phyloP scores from a whole-genome alignment of 2,888 invertebrate genomes.

The Andrena flavipes region DNA sequence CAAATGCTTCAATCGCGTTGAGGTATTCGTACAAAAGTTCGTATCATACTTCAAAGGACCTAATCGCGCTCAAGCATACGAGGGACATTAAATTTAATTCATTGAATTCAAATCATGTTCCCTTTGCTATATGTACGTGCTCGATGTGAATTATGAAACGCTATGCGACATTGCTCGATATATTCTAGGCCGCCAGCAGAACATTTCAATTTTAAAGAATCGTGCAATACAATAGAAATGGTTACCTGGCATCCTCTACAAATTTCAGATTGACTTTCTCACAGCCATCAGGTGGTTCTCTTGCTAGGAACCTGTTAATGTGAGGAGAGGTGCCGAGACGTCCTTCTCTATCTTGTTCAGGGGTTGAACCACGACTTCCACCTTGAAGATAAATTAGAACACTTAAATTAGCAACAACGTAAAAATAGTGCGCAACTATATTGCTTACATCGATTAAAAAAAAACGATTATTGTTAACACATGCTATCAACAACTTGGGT shows the following conservation, averaged over 20 bases:
- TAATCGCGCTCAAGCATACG: background rate
- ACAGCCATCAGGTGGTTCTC: conserved; percentile 96
- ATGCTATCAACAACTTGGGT: conserved; percentile 55
- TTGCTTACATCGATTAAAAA: conserved; percentile 26
- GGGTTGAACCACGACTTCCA: conserved; percentile 91
- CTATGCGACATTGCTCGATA: background rate
- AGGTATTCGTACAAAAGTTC: conserved; percentile 2
- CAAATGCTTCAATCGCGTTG: conserved; percentile 39
- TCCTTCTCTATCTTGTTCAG: conserved; percentile 90
- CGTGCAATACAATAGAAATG: conserved; percentile 16
- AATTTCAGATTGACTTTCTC: conserved; percentile 92
- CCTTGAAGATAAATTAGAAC: conserved; percentile 85
- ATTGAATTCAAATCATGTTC: background rate
- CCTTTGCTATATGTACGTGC: background rate
- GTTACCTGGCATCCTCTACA: conserved; percentile 87
- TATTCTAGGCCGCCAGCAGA: background rate
- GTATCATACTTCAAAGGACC: conserved; percentile 1
- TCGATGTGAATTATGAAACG: background rate
- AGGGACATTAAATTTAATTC: background rate
- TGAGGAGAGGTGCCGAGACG: conserved; percentile 92
- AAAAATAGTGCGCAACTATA: background rate
- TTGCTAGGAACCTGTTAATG: conserved; percentile 93
- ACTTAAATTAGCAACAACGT: conserved; percentile 7
- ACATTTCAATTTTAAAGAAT: background rate
- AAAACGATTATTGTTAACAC: conserved; percentile 22